Evolutionary conservation across 2,888 invertebrate genomes (phyloP).

Genomic region (Mermis nigrescens): DNA sequence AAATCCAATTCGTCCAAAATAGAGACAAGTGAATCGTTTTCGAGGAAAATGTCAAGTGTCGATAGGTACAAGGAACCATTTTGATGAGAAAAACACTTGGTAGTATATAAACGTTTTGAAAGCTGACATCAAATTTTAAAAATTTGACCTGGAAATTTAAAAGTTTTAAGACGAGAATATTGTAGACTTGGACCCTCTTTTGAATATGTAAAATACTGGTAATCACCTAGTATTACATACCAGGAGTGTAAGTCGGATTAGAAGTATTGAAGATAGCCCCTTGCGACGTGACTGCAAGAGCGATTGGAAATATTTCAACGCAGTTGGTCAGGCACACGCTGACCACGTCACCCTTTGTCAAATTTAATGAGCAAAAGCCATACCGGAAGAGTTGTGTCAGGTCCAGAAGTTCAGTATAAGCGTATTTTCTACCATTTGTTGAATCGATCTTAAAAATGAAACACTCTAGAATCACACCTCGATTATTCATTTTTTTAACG

Average conservation of each 20-base stretch:
- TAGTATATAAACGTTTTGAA: no score
- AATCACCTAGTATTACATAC: neutral
- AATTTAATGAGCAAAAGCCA: neutral
- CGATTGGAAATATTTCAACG: neutral
- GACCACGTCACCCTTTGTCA: neutral
- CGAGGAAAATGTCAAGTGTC: no score
- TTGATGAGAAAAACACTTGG: no score
- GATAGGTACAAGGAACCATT: no score
- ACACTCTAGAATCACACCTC: no score
- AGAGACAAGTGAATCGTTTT: no score
- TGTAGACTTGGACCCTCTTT: no score
- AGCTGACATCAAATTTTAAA: neutral
- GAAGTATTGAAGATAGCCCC: constrained; percentile 2
- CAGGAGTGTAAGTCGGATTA: neutral
- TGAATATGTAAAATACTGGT: no score
- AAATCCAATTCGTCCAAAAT: no score
- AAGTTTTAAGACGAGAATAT: no score
- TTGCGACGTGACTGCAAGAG: neutral
- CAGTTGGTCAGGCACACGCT: neutral
- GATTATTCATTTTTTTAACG: no score
- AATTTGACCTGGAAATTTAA: neutral
- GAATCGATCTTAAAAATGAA: constrained; percentile 1
- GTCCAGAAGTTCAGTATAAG: neutral
- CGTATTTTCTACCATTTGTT: neutral
- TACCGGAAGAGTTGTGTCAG: neutral